A percentile compares a stretch with the other conserved stretches of the same genome.
phyloP scores from a whole-genome alignment of 2,797 vertebrate genomes.

The Spinibarbus caldwelli region DNA sequence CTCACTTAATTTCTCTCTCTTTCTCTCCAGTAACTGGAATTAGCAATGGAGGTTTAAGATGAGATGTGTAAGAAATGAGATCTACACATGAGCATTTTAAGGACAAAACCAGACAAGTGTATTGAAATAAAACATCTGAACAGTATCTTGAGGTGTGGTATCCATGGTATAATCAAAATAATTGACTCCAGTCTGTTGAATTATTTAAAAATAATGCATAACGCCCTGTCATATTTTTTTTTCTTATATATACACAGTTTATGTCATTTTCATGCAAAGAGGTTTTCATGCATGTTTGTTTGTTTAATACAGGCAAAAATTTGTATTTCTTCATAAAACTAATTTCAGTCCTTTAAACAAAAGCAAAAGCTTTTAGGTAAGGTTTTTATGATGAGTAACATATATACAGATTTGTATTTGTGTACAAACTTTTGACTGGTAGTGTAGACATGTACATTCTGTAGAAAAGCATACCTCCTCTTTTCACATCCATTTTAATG shows the following conservation, averaged over 20 bases:
- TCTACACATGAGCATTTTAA: no score
- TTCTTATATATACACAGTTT: neutral
- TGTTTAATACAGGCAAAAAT: neutral
- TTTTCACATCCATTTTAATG: constrained; percentile 16
- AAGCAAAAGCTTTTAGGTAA: neutral
- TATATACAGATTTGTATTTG: no score
- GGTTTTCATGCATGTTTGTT: neutral
- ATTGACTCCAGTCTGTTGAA: neutral
- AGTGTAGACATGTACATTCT: neutral
- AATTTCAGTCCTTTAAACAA: neutral
- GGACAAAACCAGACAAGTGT: no score
- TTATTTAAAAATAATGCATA: neutral
- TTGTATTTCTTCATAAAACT: no score
- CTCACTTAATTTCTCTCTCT: no score
- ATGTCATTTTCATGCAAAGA: neutral
- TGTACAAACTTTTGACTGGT: neutral
- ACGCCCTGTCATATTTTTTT: neutral
- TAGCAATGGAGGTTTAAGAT: no score
- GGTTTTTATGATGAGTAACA: neutral
- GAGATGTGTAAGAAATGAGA: no score
- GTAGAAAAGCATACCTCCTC: neutral
- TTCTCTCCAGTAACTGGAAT: no score
- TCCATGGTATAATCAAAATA: no score
- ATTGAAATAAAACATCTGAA: no score
- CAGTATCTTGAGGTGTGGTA: no score